Percentiles rank a stretch among this genome's conserved stretches.
phyloP scores from a whole-genome alignment of 2,797 vertebrate species.

The Peromyscus nudipes region DNA sequence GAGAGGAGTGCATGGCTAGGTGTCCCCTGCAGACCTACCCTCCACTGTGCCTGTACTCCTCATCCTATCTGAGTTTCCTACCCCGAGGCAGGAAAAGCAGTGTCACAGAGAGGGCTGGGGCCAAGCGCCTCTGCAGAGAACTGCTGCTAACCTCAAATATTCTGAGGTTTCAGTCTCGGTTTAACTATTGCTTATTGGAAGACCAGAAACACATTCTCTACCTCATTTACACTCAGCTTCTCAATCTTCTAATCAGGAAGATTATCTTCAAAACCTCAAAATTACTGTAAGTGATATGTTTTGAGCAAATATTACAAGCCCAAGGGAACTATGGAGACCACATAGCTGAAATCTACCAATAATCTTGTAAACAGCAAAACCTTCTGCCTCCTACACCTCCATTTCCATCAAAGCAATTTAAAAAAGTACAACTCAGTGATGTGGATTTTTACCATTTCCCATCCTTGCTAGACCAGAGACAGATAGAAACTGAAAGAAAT shows the following conservation, averaged over 20 bases:
- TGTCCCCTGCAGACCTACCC: background rate
- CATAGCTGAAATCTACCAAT: slow-evolving; percentile 68
- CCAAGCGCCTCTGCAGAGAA: background rate
- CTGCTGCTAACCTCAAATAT: slow-evolving; percentile 47
- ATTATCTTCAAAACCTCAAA: slow-evolving; percentile 66
- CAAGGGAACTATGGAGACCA: slow-evolving; percentile 27
- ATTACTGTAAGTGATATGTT: slow-evolving; percentile 73
- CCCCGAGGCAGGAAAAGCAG: background rate
- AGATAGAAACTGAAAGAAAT: slow-evolving; percentile 2
- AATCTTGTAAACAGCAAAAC: slow-evolving; percentile 59
- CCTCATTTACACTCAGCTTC: slow-evolving; percentile 50
- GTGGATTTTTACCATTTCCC: background rate
- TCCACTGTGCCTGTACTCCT: background rate
- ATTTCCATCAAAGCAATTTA: slow-evolving; percentile 31
- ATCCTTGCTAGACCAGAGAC: background rate
- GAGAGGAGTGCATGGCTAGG: background rate
- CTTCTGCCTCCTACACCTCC: slow-evolving; percentile 1
- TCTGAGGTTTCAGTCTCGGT: slow-evolving; percentile 74
- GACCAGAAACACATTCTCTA: slow-evolving; percentile 42
- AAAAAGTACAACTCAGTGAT: slow-evolving; percentile 23
- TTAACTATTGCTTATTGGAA: slow-evolving; percentile 62
- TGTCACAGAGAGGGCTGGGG: background rate
- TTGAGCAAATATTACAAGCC: slow-evolving; percentile 52
- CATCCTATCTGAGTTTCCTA: background rate
- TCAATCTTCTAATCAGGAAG: slow-evolving; percentile 44